These are phyloP conservation scores for Lates japonicus DNA, from an alignment of 2,797 vertebrate genomes.

Conservation along the genomic window DNA sequence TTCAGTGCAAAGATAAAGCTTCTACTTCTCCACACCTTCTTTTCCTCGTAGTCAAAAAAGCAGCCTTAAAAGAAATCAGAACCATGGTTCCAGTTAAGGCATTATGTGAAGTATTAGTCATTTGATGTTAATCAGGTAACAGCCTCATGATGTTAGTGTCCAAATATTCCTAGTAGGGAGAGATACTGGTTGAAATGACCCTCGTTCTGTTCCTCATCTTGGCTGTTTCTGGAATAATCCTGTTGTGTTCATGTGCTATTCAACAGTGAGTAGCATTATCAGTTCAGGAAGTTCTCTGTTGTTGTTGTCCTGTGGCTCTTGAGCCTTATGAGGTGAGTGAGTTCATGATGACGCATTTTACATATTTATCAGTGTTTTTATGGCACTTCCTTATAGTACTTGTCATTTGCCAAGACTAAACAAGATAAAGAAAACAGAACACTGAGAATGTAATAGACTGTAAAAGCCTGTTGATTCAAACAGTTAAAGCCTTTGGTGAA, in stretches of 20 bases:
- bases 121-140: slow-evolving; percentile 3
- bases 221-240: background rate
- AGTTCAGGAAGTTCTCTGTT: background rate
- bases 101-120: background rate
- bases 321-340: background rate
- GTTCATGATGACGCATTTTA: background rate
- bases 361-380: background rate
- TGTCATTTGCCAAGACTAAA: background rate
- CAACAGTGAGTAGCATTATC: background rate
- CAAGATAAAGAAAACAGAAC: background rate
- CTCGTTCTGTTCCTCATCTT: background rate
- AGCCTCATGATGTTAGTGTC: background rate
- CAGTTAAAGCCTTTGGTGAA: background rate
- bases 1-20: background rate
- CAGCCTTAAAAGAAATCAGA: background rate
- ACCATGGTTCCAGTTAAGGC: background rate
- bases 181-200: background rate
- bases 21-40: background rate
- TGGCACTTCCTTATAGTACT: background rate
- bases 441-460: background rate
- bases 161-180: background rate
- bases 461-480: slow-evolving; percentile 7
- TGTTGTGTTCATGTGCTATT: background rate
- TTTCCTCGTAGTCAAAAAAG: background rate
- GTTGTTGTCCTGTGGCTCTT: background rate